phyloP scores from a whole-genome alignment of 2,888 invertebrate species.

The Drosophila meridiana region DNA sequence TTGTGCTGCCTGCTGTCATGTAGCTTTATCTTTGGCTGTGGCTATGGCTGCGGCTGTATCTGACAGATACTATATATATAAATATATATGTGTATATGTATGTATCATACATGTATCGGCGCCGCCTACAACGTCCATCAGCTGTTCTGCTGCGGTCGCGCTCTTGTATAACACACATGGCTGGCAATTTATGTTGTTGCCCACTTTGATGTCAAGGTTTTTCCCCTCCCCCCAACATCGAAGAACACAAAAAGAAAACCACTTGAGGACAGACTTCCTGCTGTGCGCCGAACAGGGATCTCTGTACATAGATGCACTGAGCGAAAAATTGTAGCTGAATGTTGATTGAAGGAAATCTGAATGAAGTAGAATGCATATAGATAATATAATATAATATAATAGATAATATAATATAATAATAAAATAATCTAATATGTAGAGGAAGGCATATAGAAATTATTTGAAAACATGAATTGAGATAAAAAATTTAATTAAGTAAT shows the following conservation, averaged over 20 bases:
- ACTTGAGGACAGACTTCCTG: slow-evolving; percentile 68
- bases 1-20: slow-evolving; percentile 32
- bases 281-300: slow-evolving; percentile 48
- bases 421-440: not conserved
- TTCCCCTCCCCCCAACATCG: slow-evolving; percentile 13
- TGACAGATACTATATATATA: slow-evolving; percentile 70
- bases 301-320: slow-evolving; percentile 3
- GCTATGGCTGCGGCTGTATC: slow-evolving; percentile 50
- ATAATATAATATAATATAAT: too few relatives aligned
- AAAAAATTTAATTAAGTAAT: not conserved
- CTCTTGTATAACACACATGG: slow-evolving; percentile 46
- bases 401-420: too few relatives aligned
- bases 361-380: not conserved
- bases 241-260: slow-evolving; percentile 29
- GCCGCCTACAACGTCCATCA: slow-evolving; percentile 55
- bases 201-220: slow-evolving; percentile 79
- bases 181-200: slow-evolving; percentile 62
- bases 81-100: slow-evolving; percentile 60
- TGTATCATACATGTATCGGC: slow-evolving; percentile 25
- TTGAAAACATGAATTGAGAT: not conserved
- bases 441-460: not conserved
- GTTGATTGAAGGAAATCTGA: not conserved
- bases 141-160: slow-evolving; percentile 53
- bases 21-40: slow-evolving; percentile 9
- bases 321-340: not conserved